Percentiles rank a stretch among this genome's conserved stretches.
Evolutionary conservation across 2,888 invertebrate species (phyloP).

Genomic region (Atrina japonica): DNA sequence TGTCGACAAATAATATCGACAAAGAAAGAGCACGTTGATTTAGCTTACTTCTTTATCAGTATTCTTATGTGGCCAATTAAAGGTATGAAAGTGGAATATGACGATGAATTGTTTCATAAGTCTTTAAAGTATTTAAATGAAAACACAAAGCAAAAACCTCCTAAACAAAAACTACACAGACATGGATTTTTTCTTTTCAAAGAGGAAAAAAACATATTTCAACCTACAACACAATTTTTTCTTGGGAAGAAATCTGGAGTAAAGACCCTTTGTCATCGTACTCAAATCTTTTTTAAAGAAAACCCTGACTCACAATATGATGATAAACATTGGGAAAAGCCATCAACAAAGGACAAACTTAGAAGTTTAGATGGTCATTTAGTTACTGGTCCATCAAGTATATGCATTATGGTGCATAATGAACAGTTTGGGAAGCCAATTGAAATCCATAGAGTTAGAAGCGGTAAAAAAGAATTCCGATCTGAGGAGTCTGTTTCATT

Average conservation of each 20-base stretch:
- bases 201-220: conserved; percentile 15
- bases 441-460: conserved; percentile 19
- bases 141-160: background rate
- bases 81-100: background rate
- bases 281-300: conserved; percentile 20
- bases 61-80: conserved; percentile 29
- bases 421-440: conserved; percentile 8
- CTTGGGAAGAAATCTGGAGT: conserved; percentile 25
- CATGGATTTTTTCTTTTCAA: background rate
- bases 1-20: conserved; percentile 8
- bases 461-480: background rate
- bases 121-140: conserved; percentile 12
- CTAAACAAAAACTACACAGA: background rate
- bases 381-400: conserved; percentile 7
- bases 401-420: conserved; percentile 17
- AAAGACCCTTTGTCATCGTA: conserved; percentile 23
- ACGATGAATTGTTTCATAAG: conserved; percentile 5
- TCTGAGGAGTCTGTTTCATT: conserved; percentile 25
- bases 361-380: conserved; percentile 7
- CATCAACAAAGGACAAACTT: background rate
- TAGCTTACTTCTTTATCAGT: conserved; percentile 31
- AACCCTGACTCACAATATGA: conserved; percentile 5
- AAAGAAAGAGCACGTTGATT: background rate
- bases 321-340: conserved; percentile 13
- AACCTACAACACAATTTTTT: conserved; percentile 35